A percentile compares a stretch with the other conserved stretches of the same genome.
phyloP scores from a whole-genome alignment of 2,888 invertebrate species.

The Laspeyria flexula region DNA sequence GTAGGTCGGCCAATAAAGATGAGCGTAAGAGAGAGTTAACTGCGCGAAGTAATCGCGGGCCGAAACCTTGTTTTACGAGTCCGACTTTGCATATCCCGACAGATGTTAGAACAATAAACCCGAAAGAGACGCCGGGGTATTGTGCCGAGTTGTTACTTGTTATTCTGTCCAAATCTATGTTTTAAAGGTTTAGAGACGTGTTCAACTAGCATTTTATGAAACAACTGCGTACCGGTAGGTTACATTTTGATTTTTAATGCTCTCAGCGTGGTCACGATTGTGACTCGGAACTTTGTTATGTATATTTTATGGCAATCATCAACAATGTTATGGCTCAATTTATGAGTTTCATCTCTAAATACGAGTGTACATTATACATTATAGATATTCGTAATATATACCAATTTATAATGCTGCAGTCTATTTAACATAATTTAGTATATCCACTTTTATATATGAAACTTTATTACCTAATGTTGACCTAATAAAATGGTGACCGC shows the following conservation, averaged over 20 bases:
- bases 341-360: slow-evolving; percentile 33
- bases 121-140: slow-evolving; percentile 66
- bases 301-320: slow-evolving; percentile 42
- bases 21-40: slow-evolving; percentile 80
- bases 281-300: slow-evolving; percentile 36
- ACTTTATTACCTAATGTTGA: neutral
- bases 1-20: slow-evolving; percentile 77
- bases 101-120: slow-evolving; percentile 80
- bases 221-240: slow-evolving; percentile 47
- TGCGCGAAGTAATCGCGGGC: slow-evolving; percentile 69
- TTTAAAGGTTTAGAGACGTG: slow-evolving; percentile 62
- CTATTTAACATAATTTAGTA: slow-evolving; percentile 8
- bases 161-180: slow-evolving; percentile 65
- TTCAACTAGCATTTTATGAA: slow-evolving; percentile 60
- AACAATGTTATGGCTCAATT: slow-evolving; percentile 41
- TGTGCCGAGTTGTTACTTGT: slow-evolving; percentile 62
- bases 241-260: slow-evolving; percentile 48
- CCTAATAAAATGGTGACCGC: neutral
- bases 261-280: slow-evolving; percentile 28
- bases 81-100: slow-evolving; percentile 79
- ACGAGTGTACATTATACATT: slow-evolving; percentile 25
- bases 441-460: neutral
- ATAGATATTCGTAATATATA: slow-evolving; percentile 19
- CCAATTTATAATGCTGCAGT: slow-evolving; percentile 4
- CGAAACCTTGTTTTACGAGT: slow-evolving; percentile 73